A percentile compares a stretch with the other conserved stretches of the same genome.
Conservation (phyloP, 2,113 vertebrate genomes). For the Cisticola juncidis region DNA sequence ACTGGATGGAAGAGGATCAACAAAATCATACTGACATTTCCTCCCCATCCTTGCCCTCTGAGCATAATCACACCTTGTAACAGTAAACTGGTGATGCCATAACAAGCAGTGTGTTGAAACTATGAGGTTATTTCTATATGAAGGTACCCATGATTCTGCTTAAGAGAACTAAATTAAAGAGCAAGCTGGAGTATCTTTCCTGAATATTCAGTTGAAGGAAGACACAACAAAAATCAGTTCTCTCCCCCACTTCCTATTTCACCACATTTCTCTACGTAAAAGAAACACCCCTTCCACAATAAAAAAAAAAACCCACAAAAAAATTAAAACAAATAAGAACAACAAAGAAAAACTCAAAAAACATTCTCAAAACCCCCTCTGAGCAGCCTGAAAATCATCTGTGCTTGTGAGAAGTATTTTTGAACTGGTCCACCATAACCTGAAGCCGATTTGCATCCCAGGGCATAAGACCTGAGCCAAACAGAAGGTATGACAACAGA, state of each 20-base stretch:
- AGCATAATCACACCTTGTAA: background rate
- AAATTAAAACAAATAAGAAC: background rate
- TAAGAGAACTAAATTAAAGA: background rate
- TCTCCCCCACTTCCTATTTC: background rate
- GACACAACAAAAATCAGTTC: background rate
- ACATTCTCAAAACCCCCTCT: rapidly evolving
- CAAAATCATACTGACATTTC: background rate
- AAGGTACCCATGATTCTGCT: background rate
- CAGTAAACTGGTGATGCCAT: background rate
- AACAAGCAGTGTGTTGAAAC: background rate
- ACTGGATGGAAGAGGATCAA: background rate
- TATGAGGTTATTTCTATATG: background rate
- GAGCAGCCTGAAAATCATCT: background rate
- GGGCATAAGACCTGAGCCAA: background rate
- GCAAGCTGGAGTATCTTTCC: background rate
- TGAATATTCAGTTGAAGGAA: background rate
- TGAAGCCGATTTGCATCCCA: background rate
- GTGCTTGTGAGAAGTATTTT: background rate
- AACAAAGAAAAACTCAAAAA: background rate
- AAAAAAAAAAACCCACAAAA: background rate
- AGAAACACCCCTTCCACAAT: background rate
- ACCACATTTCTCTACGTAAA: background rate
- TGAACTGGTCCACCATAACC: background rate
- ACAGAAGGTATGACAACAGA: background rate
- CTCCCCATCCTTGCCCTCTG: background rate